A percentile compares a stretch with the other conserved stretches of the same genome.
Evolutionary conservation across 2,888 invertebrate species (phyloP).

Genomic region (Acronicta aceris): DNA sequence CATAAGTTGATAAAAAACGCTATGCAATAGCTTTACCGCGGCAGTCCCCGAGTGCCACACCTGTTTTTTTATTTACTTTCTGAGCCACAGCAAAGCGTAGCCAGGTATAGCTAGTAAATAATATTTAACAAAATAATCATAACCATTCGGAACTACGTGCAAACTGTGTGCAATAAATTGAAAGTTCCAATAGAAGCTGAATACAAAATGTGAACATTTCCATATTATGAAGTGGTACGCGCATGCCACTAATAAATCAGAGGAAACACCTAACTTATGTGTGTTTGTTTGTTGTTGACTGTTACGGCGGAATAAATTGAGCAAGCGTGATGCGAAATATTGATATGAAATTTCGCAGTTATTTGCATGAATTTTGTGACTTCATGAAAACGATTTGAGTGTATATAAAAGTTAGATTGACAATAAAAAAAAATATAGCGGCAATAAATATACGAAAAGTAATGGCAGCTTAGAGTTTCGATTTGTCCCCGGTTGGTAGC

Average conservation of each 20-base stretch:
- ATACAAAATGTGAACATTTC: slow-evolving; percentile 46
- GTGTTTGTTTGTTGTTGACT: slow-evolving; percentile 32
- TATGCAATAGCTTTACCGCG: no score
- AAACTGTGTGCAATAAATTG: slow-evolving; percentile 46
- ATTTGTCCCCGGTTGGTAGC: no score
- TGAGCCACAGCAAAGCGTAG: background rate
- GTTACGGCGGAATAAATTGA: slow-evolving; percentile 22
- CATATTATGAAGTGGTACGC: slow-evolving; percentile 38
- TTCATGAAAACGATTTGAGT: no score
- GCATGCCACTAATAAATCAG: slow-evolving; percentile 51
- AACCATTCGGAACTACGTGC: slow-evolving; percentile 5
- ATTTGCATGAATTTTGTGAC: slow-evolving; percentile 9
- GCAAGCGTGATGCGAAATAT: slow-evolving; percentile 20
- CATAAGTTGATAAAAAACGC: no score
- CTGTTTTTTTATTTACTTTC: no score
- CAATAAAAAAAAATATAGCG: no score
- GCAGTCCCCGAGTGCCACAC: no score
- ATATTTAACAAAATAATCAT: slow-evolving; percentile 1
- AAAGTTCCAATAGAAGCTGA: slow-evolving; percentile 49
- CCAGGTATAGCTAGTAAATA: background rate
- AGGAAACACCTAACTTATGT: slow-evolving; percentile 43
- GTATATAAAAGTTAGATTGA: no score
- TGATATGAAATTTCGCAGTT: background rate
- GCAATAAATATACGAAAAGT: no score
- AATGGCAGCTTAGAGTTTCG: no score